Evolutionary conservation across 37 sponge, comb jelly and placozoan genomes (phyloP), one percentile per base, ranked within the genome.

Genomic region (Aplysina aerophoba): DNA sequence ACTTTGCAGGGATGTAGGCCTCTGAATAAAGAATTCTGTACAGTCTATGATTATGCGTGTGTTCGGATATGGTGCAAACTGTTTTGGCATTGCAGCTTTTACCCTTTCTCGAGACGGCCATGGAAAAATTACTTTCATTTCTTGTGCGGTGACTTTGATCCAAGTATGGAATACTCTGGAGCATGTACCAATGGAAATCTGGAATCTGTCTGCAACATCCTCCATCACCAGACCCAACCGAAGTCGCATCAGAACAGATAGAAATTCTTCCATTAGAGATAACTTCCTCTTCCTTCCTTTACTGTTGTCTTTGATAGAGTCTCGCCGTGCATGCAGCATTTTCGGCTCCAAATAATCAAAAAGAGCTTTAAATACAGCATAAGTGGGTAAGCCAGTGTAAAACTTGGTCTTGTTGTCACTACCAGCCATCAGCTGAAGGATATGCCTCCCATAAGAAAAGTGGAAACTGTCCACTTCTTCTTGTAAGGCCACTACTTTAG

Each of bases 11-110:
- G 60, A 59, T 31, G 63, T 14, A 64, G 90, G 86, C 30, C 58
- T 38, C 39, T 90, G 41, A 24, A 90, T 30, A 61, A 27, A 82
- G n/a, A 90, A 36, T 39, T 90, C 86, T 22, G 87, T 91, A 21
- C 84, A 86, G 81, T 91, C 84, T 28, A 83, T 66, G 36, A 68
- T 83, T 2, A 66, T 30, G 15, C 72, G 37, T 1, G 30, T 83
- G 33, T 21, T 66, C 4, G 84, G 72, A 37, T 83, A 83, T 14
- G 41, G 4, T 5, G 61, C 15, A 30, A 85, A 85, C 50, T 44
- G 4, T n/a, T 44, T 44, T 19, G 21, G 25, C 27, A 80, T 21
- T 4, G 64, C 58, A 81, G 58, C 31, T 19, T 38, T 14, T 19
- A 28, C 58, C 5, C 1, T 0, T 5, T 24, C 24, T 5, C 65